Evolutionary conservation across 2,113 vertebrate genomes (phyloP).

Genomic region (Peromyscus maniculatus): DNA sequence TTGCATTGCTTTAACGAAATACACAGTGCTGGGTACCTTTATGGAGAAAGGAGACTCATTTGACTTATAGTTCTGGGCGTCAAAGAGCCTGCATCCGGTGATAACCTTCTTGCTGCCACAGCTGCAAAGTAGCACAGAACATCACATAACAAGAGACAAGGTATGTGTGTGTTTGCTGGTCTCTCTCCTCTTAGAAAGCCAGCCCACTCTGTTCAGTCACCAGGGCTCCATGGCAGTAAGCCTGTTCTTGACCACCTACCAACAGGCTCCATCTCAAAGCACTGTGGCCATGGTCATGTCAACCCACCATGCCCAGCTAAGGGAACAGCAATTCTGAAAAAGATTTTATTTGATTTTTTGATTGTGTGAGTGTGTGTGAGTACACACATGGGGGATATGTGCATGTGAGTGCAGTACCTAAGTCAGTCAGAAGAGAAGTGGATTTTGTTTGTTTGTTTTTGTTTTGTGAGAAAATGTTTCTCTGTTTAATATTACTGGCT

Average conservation of each 20-base stretch:
- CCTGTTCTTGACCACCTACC: neutral
- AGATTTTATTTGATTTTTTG: neutral
- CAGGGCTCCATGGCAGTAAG: too few relatives aligned
- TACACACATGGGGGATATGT: neutral
- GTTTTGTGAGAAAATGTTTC: neutral
- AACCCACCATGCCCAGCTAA: neutral
- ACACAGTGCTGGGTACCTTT: neutral
- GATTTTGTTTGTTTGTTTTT: too few relatives aligned
- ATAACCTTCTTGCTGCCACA: neutral
- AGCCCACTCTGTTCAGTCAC: neutral
- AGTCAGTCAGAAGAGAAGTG: neutral
- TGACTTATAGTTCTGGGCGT: neutral
- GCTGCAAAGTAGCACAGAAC: neutral
- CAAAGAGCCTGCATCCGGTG: neutral
- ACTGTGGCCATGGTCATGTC: too few relatives aligned
- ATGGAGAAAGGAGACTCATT: neutral
- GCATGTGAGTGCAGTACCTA: neutral
- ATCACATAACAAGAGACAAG: neutral
- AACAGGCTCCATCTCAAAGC: neutral
- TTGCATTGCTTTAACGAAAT: neutral
- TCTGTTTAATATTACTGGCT: neutral
- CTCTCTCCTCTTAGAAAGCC: neutral
- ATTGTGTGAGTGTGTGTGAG: neutral
- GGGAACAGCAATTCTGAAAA: neutral
- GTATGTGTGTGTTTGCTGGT: neutral